Evolutionary conservation across 2,797 vertebrate species (phyloP).

Genomic region (Semaprochilodus insignis): DNA sequence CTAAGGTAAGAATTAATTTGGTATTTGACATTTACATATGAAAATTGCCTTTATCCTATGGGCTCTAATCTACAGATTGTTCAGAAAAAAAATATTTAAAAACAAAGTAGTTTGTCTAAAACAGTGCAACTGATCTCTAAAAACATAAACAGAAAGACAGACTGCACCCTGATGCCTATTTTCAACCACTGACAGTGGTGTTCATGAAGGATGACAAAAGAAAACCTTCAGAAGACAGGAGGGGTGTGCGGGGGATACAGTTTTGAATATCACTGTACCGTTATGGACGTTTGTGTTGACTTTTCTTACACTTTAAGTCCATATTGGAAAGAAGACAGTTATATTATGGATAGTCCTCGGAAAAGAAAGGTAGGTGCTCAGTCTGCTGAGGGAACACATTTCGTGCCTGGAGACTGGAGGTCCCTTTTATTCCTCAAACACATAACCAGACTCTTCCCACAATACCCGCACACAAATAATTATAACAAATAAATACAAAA

Average conservation of each 20-base stretch:
- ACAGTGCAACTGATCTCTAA: neutral
- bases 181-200: neutral
- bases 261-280: neutral
- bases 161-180: neutral
- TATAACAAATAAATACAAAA: slow-evolving; percentile 51
- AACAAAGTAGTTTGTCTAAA: neutral
- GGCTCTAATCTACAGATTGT: neutral
- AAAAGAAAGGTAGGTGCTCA: neutral
- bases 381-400: neutral
- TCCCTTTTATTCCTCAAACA: neutral
- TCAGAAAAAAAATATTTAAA: neutral
- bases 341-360: neutral
- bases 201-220: neutral
- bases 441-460: slow-evolving; percentile 10
- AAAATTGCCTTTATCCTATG: no score
- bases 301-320: neutral
- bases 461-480: slow-evolving; percentile 14
- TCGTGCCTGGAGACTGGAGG: neutral
- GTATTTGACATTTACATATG: no score
- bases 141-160: neutral
- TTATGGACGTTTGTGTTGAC: neutral
- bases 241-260: neutral
- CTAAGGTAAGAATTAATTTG: no score
- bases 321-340: neutral
- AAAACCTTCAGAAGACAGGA: neutral